Conservation (phyloP, 2,888 invertebrate species). For the Alentia gelatinosa region DNA sequence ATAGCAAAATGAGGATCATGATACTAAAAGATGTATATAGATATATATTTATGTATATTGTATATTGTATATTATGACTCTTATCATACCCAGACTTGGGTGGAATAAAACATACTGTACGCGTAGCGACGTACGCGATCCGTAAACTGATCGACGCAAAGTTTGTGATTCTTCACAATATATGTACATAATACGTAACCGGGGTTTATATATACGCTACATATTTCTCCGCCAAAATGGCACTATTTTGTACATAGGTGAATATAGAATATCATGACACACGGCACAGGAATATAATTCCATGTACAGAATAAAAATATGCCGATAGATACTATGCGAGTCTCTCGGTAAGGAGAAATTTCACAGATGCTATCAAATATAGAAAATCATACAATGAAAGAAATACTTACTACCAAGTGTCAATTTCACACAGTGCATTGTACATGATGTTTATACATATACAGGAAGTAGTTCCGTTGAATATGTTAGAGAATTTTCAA, state of each 20-base stretch:
- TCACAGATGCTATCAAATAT: background rate
- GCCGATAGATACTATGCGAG: background rate
- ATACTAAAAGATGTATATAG: background rate
- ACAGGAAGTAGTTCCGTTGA: background rate
- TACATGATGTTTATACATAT: background rate
- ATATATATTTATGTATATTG: background rate
- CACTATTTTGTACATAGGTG: constrained; percentile 6
- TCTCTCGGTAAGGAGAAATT: background rate
- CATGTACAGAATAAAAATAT: too few species aligned
- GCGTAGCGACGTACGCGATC: background rate
- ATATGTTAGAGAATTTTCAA: background rate
- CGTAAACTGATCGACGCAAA: background rate
- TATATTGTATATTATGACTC: background rate
- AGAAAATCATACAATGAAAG: background rate
- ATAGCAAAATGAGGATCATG: background rate
- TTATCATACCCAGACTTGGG: too few species aligned
- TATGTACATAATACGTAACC: background rate
- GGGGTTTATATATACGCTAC: background rate
- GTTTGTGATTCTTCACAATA: background rate
- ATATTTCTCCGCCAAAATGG: background rate
- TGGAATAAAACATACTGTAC: too few species aligned
- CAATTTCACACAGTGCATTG: background rate
- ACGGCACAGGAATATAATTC: background rate
- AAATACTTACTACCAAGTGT: background rate
- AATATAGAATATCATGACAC: background rate